phyloP scores from a whole-genome alignment of 2,888 invertebrate genomes.

The Perdita meconis region DNA sequence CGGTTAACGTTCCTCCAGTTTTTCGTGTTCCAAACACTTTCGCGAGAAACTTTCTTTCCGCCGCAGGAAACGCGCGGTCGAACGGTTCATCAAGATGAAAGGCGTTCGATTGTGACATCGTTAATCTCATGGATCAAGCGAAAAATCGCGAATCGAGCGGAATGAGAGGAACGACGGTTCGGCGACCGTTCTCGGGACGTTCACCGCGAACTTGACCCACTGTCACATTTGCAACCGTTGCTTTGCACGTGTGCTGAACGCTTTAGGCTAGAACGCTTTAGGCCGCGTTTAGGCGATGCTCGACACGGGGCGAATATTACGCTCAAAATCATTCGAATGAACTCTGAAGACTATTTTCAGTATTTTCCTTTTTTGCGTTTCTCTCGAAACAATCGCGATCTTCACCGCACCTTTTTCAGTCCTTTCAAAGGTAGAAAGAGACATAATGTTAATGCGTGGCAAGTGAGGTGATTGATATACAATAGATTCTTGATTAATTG shows the following conservation, averaged over 20 bases:
- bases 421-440: no score
- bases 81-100: neutral
- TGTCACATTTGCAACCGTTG: constrained; percentile 74
- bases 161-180: constrained; percentile 8
- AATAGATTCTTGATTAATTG: no score
- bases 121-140: constrained; percentile 22
- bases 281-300: no score
- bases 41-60: constrained; percentile 50
- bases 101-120: constrained; percentile 18
- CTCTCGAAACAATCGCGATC: no score
- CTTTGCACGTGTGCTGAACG: constrained; percentile 30
- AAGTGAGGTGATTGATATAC: no score
- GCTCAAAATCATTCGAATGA: no score
- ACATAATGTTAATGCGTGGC: no score
- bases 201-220: constrained; percentile 81
- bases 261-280: neutral
- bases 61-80: neutral
- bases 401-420: no score
- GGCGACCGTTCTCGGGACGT: constrained; percentile 66
- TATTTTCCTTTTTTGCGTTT: no score
- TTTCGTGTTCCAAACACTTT: constrained; percentile 47
- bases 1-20: constrained; percentile 35
- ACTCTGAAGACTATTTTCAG: neutral
- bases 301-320: no score
- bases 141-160: neutral